Base-by-base conservation (phyloP, 2,113 vertebrate genomes). In the Zosterops lateralis region DNA sequence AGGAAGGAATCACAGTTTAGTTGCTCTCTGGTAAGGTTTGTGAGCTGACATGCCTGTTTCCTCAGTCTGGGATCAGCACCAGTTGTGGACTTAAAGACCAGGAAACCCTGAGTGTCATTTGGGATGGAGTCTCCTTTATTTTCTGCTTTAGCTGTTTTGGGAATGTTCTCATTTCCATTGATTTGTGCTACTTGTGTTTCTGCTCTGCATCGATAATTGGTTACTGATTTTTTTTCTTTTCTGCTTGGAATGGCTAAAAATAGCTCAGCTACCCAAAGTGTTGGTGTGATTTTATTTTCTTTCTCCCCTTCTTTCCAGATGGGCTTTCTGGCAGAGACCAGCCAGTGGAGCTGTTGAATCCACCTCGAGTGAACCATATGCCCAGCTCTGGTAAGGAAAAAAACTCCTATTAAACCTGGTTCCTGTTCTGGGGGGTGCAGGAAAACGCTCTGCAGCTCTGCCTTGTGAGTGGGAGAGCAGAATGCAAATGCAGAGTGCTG, bases 301-400 rank as follows among this genome's bases (percentile, higher is more conserved):
- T 79, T 86, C 66, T 2, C 6, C 17, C 28, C 7, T 13, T 72
- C 85, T 96, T 96, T 94, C 78, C 96, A 98, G 98, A 98, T 97
- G 98, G 97, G 95, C 97, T 98, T 96, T 97, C 98, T 95, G 98
- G 97, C 96, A 97, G 97, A 96, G 98, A 98, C 97, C 98, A 98
- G 97, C 98, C 98, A 8, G 97, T 98, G 94, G 98, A 98, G 90
- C 96, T 98, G 96, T 84, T 98, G 90, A 98, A 95, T 87, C 98
- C 98, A 65, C 92, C 98, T 86, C 96, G 98, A 61, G 97, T 97
- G 93, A 98, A 97, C 97, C 98, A 98, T 97, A 97, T 98, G 98
- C 96, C 98, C 92, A 96, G 97, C 95, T 95, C 98, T 38, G 98
- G 98, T 98, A 93, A 98, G 98, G 86, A 51, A 73, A 67, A 71